phyloP scores from a whole-genome alignment of 2,113 vertebrate genomes.

The Platanista minor region DNA sequence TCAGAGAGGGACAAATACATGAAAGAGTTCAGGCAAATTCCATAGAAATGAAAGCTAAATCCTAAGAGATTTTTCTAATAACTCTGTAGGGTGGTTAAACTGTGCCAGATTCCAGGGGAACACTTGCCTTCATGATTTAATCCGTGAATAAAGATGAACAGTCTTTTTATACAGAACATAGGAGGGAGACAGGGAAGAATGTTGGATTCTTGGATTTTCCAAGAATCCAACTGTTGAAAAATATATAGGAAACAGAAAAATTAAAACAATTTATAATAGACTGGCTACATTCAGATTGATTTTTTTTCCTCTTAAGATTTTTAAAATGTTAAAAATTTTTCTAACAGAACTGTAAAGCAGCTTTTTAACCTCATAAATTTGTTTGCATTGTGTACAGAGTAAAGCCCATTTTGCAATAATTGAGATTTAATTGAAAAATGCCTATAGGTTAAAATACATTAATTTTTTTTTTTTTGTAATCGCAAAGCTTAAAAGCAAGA shows the following conservation, averaged over 20 bases:
- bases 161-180: constrained; percentile 52
- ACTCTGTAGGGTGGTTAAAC: constrained; percentile 55
- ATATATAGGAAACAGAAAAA: neutral
- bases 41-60: constrained; percentile 66
- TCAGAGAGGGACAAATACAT: constrained; percentile 44
- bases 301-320: constrained; percentile 12
- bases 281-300: neutral
- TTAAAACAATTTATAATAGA: constrained; percentile 11
- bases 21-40: constrained; percentile 63
- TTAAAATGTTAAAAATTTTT: neutral
- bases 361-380: constrained; percentile 4
- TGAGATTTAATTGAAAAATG: constrained; percentile 21
- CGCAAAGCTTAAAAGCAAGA: constrained; percentile 11
- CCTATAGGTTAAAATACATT: neutral
- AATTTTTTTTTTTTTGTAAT: neutral
- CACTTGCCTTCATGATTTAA: constrained; percentile 53
- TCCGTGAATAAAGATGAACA: constrained; percentile 50
- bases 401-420: neutral
- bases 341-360: neutral
- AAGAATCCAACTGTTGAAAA: constrained; percentile 44
- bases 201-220: neutral
- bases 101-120: constrained; percentile 67
- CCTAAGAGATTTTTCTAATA: constrained; percentile 63
- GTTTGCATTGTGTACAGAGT: neutral
- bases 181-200: constrained; percentile 3